These are phyloP conservation scores for Microchrysa polita DNA, from an alignment of 2,888 invertebrate species.

Conservation along the genomic window DNA sequence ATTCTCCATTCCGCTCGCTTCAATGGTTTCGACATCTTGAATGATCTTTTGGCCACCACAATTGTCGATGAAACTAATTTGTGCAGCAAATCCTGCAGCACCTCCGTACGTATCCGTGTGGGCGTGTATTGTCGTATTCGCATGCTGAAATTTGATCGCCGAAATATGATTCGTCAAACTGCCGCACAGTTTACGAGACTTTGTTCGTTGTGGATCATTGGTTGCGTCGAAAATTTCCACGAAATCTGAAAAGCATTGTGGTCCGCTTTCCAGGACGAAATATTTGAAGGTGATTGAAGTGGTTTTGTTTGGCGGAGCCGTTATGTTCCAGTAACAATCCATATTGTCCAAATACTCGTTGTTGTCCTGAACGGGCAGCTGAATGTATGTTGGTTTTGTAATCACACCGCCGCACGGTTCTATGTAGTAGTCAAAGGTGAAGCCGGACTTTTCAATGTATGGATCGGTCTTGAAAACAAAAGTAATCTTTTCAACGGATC, in stretches of 20 bases:
- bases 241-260: conserved; percentile 69
- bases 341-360: conserved; percentile 60
- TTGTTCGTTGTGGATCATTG: conserved; percentile 34
- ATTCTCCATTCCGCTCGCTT: not conserved
- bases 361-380: conserved; percentile 63
- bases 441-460: conserved; percentile 57
- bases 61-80: conserved; percentile 71
- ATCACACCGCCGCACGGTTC: conserved; percentile 79
- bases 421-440: conserved; percentile 66
- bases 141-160: conserved; percentile 69
- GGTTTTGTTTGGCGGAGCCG: conserved; percentile 73
- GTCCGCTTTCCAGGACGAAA: conserved; percentile 67
- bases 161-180: conserved; percentile 68
- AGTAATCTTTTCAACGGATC: conserved; percentile 59
- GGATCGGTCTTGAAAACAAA: conserved; percentile 69
- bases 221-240: conserved; percentile 71
- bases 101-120: conserved; percentile 64
- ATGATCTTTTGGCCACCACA: conserved; percentile 74
- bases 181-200: conserved; percentile 70
- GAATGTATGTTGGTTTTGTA: conserved; percentile 69
- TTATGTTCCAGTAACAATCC: conserved; percentile 81
- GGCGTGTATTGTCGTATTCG: conserved; percentile 69
- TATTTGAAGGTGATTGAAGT: conserved; percentile 71
- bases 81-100: conserved; percentile 69
- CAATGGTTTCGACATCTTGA: conserved; percentile 55